Conservation (phyloP, 1,140 invertebrate species). For the Steinernema khuongi region DNA sequence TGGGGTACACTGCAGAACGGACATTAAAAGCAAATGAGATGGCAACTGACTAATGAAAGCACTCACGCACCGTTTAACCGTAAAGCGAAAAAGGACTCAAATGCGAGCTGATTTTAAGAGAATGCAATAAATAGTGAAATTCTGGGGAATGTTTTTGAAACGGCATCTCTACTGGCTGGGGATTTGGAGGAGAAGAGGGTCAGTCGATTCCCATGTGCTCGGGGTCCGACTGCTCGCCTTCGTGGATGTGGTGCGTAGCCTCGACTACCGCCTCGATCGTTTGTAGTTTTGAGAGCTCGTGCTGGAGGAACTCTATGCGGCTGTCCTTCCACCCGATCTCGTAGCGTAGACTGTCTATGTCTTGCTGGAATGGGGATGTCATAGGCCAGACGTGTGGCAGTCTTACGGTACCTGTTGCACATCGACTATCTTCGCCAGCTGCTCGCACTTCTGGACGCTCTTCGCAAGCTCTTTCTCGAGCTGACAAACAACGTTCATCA, state of each 20-base stretch:
- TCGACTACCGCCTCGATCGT: slow-evolving; percentile 5
- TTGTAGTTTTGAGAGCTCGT: slow-evolving; percentile 4
- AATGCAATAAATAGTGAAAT: neutral
- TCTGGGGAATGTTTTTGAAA: neutral
- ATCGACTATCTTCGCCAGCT: slow-evolving; percentile 26
- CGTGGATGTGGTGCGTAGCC: neutral
- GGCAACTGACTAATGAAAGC: neutral
- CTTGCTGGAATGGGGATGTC: slow-evolving; percentile 16
- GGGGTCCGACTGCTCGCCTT: slow-evolving; percentile 4
- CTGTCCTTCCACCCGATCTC: slow-evolving; percentile 30
- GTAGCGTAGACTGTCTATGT: slow-evolving; percentile 30
- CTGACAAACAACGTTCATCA: slow-evolving; percentile 21
- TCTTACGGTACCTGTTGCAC: slow-evolving; percentile 24
- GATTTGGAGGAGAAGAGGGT: neutral
- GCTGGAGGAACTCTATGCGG: slow-evolving; percentile 26
- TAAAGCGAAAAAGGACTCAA: neutral
- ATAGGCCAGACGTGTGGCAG: neutral
- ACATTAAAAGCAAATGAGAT: neutral
- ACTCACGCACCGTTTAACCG: slow-evolving; percentile 4
- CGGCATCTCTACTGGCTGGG: neutral
- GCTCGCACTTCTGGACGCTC: slow-evolving; percentile 11
- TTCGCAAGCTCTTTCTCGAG: slow-evolving; percentile 26
- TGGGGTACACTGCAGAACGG: neutral
- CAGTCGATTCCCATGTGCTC: slow-evolving; percentile 10
- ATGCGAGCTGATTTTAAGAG: neutral